These are phyloP conservation scores for Candidula unifasciata DNA, from an alignment of 2,888 invertebrate species.

Conservation along the genomic window DNA sequence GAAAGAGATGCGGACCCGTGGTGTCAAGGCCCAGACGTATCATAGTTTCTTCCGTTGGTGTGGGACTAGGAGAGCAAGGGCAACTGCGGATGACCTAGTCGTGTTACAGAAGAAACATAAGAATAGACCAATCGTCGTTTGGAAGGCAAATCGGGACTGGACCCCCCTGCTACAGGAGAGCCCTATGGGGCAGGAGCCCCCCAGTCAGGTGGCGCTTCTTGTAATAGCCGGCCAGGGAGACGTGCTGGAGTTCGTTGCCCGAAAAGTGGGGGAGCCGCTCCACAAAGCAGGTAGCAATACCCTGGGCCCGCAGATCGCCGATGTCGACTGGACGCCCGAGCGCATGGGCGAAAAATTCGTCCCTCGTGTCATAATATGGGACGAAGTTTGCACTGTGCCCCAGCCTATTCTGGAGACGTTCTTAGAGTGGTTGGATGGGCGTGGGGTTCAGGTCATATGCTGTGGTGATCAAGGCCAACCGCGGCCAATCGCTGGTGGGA, in stretches of 20 bases:
- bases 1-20: conserved; percentile 8
- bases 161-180: too few species aligned
- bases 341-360: neutral
- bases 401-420: conserved; percentile 7
- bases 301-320: neutral
- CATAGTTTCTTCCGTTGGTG: neutral
- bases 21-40: conserved; percentile 1
- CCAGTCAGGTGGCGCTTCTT: neutral
- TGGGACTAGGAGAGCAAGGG: neutral
- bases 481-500: neutral
- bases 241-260: neutral
- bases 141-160: neutral
- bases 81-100: neutral
- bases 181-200: too few species aligned
- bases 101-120: neutral
- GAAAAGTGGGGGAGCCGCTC: neutral
- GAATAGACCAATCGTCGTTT: neutral
- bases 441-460: conserved; percentile 9
- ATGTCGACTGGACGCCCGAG: conserved; percentile 7
- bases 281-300: neutral
- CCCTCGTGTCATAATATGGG: neutral
- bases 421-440: neutral
- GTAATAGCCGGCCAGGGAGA: neutral
- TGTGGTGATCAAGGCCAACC: neutral
- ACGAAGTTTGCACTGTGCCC: conserved; percentile 15